Evolutionary conservation across 1,140 invertebrate species (phyloP).

Genomic region (Daktulosphaira vitifoliae): DNA sequence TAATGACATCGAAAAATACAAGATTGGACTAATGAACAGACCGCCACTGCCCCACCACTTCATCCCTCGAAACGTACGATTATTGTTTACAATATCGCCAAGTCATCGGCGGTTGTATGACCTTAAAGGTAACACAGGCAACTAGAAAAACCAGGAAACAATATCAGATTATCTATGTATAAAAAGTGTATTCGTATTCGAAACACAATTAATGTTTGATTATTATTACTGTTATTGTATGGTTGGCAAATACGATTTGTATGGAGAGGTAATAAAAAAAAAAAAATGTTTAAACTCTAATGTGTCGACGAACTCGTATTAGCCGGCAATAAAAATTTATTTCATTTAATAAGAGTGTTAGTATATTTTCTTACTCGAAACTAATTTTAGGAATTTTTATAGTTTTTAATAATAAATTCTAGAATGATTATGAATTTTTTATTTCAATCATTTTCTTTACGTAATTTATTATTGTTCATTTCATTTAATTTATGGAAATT

Average conservation of each 20-base stretch:
- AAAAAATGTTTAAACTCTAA: neutral
- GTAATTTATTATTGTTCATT: no score
- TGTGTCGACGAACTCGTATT: neutral
- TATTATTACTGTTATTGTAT: conserved; percentile 11
- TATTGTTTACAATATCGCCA: conserved; percentile 8
- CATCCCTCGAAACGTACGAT: no score
- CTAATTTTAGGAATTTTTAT: no score
- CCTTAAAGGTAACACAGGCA: conserved; percentile 17
- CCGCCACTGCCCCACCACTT: conserved; percentile 9
- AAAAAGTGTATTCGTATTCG: neutral
- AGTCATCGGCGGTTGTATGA: conserved; percentile 1
- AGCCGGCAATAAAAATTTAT: no score
- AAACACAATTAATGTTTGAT: conserved; percentile 20
- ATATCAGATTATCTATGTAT: no score
- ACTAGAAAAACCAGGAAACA: neutral
- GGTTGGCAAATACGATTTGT: neutral
- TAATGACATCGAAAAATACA: conserved; percentile 31
- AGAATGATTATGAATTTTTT: no score
- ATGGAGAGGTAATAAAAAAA: neutral
- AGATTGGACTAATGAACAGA: conserved; percentile 32
- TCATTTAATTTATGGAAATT: no score
- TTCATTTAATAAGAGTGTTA: no score
- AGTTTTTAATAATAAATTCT: no score
- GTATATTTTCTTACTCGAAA: no score
- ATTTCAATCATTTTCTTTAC: no score